Evolutionary conservation across 2,113 vertebrate genomes (phyloP).

Genomic region (Semnornis frantzii): DNA sequence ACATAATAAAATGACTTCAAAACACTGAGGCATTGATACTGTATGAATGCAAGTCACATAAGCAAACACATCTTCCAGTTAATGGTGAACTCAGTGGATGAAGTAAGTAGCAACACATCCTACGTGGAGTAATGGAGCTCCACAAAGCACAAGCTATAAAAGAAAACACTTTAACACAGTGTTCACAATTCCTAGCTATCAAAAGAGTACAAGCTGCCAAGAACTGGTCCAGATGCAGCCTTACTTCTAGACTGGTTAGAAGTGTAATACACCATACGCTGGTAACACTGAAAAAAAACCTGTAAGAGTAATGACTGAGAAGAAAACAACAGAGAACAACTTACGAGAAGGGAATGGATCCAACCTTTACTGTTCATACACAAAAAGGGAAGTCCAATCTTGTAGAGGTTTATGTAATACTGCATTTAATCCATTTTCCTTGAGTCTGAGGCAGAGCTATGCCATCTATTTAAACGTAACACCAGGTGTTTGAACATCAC

Average conservation of each 20-base stretch:
- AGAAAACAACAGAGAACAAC: background rate
- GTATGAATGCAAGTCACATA: conserved; percentile 50
- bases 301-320: background rate
- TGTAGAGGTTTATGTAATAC: background rate
- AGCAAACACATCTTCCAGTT: conserved; percentile 12
- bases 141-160: background rate
- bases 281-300: background rate
- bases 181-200: background rate
- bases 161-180: background rate
- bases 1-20: conserved; percentile 40
- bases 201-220: background rate
- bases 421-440: background rate
- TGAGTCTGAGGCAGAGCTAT: background rate
- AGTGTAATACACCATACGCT: background rate
- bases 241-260: background rate
- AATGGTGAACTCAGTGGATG: background rate
- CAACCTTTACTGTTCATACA: background rate
- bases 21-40: conserved; percentile 36
- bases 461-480: background rate
- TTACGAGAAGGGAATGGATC: background rate
- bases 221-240: background rate
- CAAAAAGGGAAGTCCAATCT: background rate
- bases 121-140: conserved; percentile 19
- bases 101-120: background rate
- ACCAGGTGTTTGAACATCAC: background rate